Conservation (phyloP, 2,888 invertebrate genomes). For the Cheilosia grossa region DNA sequence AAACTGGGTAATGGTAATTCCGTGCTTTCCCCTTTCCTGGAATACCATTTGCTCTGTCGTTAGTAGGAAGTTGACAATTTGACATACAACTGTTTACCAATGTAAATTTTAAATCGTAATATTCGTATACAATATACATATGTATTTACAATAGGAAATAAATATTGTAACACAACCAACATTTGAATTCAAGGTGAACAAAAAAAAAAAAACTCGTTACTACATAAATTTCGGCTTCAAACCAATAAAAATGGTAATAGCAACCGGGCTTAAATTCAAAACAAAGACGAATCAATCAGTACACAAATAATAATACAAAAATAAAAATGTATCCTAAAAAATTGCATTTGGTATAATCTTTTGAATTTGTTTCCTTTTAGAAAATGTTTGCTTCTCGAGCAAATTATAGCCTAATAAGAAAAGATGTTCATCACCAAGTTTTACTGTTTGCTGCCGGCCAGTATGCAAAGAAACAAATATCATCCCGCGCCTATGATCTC, state of each 20-base stretch:
- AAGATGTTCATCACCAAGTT: constrained; percentile 6
- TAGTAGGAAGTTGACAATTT: no score
- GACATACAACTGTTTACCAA: no score
- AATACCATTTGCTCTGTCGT: no score
- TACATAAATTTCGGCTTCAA: constrained; percentile 2
- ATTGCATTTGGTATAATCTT: background rate
- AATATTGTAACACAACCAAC: background rate
- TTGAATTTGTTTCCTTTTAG: constrained; percentile 35
- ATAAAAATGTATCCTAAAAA: background rate
- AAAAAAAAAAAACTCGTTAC: constrained; percentile 20
- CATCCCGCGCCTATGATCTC: constrained; percentile 54
- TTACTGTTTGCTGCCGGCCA: constrained; percentile 4
- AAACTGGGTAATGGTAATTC: no score
- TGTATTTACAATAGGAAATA: no score
- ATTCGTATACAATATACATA: no score
- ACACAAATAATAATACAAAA: background rate
- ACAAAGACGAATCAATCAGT: background rate
- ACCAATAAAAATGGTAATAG: background rate
- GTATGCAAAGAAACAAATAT: constrained; percentile 33
- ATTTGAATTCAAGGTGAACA: constrained; percentile 23
- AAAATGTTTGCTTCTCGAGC: constrained; percentile 16
- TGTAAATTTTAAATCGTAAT: no score
- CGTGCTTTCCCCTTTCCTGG: no score
- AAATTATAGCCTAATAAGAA: constrained; percentile 19
- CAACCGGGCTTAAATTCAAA: background rate